Evolutionary conservation across 2,888 invertebrate species (phyloP).

Genomic region (Neocrepidodera transversa): DNA sequence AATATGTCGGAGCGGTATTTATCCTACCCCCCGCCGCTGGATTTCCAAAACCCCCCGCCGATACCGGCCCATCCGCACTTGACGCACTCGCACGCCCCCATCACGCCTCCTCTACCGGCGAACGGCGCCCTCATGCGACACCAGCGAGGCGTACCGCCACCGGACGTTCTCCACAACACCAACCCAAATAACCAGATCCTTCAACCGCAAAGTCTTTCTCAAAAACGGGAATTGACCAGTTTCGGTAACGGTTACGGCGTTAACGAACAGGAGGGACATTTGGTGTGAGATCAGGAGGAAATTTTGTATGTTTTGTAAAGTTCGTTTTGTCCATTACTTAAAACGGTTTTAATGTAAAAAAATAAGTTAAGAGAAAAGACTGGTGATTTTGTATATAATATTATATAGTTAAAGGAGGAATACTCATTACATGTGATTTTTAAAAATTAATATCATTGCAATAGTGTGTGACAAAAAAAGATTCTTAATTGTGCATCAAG

Average conservation of each 20-base stretch:
- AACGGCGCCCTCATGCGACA: slow-evolving; percentile 59
- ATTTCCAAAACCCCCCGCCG: slow-evolving; percentile 65
- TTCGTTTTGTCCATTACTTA: slow-evolving; percentile 27
- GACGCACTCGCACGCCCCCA: slow-evolving; percentile 60
- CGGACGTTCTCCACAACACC: slow-evolving; percentile 61
- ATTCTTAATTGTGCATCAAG: not conserved
- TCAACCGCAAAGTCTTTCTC: slow-evolving; percentile 58
- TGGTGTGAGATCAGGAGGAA: slow-evolving; percentile 60
- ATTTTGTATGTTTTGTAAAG: slow-evolving; percentile 54
- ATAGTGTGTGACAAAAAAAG: slow-evolving; percentile 35
- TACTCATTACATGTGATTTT: slow-evolving; percentile 41
- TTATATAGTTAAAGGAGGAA: slow-evolving; percentile 25
- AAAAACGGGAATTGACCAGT: slow-evolving; percentile 59
- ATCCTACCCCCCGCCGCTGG: slow-evolving; percentile 78
- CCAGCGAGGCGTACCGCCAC: slow-evolving; percentile 55
- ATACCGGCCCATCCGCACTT: slow-evolving; percentile 63
- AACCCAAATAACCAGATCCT: slow-evolving; percentile 59
- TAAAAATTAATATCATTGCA: slow-evolving; percentile 44
- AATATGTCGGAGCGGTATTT: slow-evolving; percentile 83
- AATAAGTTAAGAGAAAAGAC: slow-evolving; percentile 26
- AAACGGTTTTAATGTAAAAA: slow-evolving; percentile 27
- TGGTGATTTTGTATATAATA: slow-evolving; percentile 33
- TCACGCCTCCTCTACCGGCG: slow-evolving; percentile 54
- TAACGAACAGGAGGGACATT: slow-evolving; percentile 61
- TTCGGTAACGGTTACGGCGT: slow-evolving; percentile 61